These are phyloP conservation scores for Mustela erminea DNA, from an alignment of 2,797 vertebrate genomes.

Conservation along the genomic window DNA sequence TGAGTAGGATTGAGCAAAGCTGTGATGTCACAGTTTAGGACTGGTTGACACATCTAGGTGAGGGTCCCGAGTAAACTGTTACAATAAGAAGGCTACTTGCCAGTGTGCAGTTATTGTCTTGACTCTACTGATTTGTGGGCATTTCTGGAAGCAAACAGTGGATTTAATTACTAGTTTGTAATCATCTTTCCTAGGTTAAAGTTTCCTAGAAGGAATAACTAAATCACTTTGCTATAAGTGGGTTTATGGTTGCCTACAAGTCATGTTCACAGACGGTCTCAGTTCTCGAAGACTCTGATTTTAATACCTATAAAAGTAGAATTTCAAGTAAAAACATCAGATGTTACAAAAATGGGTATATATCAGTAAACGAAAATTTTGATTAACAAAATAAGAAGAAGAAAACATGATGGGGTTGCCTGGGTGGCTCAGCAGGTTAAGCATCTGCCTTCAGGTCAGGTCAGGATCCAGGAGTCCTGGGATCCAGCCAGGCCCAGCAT, in stretches of 20 bases:
- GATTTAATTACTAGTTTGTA: background rate
- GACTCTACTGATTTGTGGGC: background rate
- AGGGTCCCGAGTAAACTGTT: background rate
- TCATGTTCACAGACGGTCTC: background rate
- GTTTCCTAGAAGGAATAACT: background rate
- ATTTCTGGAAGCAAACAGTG: background rate
- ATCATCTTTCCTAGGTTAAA: background rate
- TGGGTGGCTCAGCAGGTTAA: too few species aligned
- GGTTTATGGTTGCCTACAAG: background rate
- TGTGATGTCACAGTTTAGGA: background rate
- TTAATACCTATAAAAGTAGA: background rate
- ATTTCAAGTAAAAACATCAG: constrained; percentile 29
- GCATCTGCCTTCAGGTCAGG: too few species aligned
- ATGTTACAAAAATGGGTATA: background rate
- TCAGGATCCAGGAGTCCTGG: too few species aligned
- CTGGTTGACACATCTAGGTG: background rate
- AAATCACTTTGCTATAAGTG: background rate
- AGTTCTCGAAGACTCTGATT: background rate
- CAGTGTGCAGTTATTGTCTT: background rate
- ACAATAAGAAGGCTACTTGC: background rate
- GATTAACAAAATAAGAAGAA: background rate
- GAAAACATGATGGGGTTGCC: too few species aligned
- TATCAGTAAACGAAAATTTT: background rate
- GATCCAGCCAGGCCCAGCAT: too few species aligned
- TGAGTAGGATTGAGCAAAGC: background rate